These are phyloP conservation scores for Cosmia trapezina DNA, from an alignment of 2,888 invertebrate genomes.

Conservation along the genomic window DNA sequence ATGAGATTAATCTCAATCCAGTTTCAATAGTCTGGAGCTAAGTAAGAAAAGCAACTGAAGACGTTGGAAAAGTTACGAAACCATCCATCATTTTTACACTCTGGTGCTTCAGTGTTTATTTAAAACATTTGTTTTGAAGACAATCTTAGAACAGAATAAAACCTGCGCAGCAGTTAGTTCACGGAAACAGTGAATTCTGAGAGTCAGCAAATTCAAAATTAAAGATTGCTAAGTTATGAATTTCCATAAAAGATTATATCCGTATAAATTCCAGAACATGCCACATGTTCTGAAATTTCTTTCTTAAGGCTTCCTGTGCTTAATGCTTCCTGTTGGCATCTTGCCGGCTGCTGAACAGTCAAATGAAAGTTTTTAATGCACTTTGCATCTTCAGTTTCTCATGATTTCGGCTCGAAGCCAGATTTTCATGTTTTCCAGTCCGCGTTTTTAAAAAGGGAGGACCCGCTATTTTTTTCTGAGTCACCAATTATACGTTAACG, in stretches of 20 bases:
- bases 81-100: conserved; percentile 40
- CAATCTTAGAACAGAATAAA: background rate
- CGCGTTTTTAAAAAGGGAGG: background rate
- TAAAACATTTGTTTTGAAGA: background rate
- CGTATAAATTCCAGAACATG: no score
- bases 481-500: background rate
- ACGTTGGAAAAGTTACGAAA: conserved; percentile 30
- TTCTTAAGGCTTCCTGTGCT: conserved; percentile 22
- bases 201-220: background rate
- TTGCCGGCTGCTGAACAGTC: conserved; percentile 33
- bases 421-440: conserved; percentile 17
- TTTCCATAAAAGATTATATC: background rate
- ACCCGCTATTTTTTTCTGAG: background rate
- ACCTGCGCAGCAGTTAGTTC: background rate
- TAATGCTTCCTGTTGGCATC: conserved; percentile 39
- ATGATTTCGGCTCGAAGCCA: conserved; percentile 42
- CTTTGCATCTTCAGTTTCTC: conserved; percentile 9
- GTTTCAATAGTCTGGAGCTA: conserved; percentile 21
- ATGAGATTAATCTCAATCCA: conserved; percentile 39
- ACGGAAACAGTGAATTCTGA: background rate
- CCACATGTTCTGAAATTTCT: no score
- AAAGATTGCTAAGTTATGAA: background rate
- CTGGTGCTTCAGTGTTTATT: background rate
- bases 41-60: conserved; percentile 29
- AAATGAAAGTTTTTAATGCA: conserved; percentile 34